Percentiles rank a stretch among this genome's conserved stretches.
phyloP scores from a whole-genome alignment of 2,113 vertebrate genomes.

The Synchiropus splendidus region DNA sequence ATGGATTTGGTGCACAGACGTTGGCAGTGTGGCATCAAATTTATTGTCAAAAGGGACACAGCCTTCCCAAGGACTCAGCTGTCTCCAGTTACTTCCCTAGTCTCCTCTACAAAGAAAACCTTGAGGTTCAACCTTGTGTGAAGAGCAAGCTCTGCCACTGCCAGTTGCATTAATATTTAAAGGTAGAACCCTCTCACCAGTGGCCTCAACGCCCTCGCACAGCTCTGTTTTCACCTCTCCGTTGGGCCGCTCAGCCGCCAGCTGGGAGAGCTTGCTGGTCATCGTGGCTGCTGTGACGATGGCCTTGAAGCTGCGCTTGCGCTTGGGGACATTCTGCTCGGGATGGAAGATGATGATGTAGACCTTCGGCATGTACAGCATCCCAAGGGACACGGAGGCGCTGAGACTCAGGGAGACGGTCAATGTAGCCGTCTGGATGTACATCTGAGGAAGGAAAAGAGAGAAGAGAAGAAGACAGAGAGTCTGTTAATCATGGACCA shows the following conservation, averaged over 20 bases:
- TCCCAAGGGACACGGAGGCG: constrained; percentile 93
- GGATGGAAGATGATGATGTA: constrained; percentile 97
- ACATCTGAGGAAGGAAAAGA: constrained; percentile 72
- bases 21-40: too few species aligned
- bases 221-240: constrained; percentile 94
- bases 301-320: constrained; percentile 95
- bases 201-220: constrained; percentile 89
- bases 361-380: constrained; percentile 98
- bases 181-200: constrained; percentile 68
- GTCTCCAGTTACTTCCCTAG: too few species aligned
- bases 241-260: constrained; percentile 88
- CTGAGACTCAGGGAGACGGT: constrained; percentile 95
- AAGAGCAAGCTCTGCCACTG: too few species aligned
- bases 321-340: constrained; percentile 93
- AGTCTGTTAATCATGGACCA: too few species aligned
- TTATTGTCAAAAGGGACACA: too few species aligned
- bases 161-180: too few species aligned
- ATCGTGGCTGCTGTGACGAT: constrained; percentile 94
- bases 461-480: too few species aligned
- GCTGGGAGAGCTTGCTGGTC: constrained; percentile 91
- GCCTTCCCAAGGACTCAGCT: too few species aligned
- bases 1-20: too few species aligned
- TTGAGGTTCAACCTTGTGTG: too few species aligned
- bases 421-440: constrained; percentile 96
- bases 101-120: too few species aligned